phyloP scores from a whole-genome alignment of 2,113 vertebrate genomes.

The Ptyas mucosa region DNA sequence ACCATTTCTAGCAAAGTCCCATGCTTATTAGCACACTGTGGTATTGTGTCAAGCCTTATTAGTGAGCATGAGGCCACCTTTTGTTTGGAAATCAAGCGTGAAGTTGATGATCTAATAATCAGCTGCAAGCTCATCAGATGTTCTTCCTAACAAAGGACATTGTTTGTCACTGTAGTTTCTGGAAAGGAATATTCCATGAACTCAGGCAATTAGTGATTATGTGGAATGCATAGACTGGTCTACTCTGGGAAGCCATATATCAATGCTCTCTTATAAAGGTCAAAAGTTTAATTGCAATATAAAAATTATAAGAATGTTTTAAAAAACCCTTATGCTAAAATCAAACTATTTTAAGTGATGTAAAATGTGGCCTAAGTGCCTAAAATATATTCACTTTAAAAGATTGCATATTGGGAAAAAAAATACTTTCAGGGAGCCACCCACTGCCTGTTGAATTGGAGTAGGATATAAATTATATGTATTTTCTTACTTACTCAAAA shows the following conservation, averaged over 20 bases:
- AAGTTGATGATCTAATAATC: constrained; percentile 57
- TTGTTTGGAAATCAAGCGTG: constrained; percentile 47
- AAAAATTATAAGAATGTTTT: not conserved
- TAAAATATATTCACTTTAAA: not conserved
- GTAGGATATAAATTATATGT: not conserved
- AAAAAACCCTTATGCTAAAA: not conserved
- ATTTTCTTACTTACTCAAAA: not conserved
- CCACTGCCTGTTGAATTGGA: not conserved
- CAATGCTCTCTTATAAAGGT: not conserved
- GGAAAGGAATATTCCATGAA: constrained; percentile 23
- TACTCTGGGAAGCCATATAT: constrained; percentile 9
- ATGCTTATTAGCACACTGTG: constrained; percentile 27
- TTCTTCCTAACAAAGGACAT: constrained; percentile 31
- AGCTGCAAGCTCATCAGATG: constrained; percentile 50
- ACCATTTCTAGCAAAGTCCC: constrained; percentile 4
- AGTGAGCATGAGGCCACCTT: constrained; percentile 43
- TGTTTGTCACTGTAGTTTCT: constrained; percentile 40
- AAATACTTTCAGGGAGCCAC: not conserved
- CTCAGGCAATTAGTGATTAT: constrained; percentile 22
- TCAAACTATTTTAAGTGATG: not conserved
- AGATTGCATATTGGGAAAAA: not conserved
- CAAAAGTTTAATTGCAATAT: constrained; percentile 1
- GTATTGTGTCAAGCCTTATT: constrained; percentile 39
- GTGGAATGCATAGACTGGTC: constrained; percentile 17
- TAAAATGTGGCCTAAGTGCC: not conserved